phyloP scores from a whole-genome alignment of 2,888 invertebrate genomes.

The Podabrus alpinus region DNA sequence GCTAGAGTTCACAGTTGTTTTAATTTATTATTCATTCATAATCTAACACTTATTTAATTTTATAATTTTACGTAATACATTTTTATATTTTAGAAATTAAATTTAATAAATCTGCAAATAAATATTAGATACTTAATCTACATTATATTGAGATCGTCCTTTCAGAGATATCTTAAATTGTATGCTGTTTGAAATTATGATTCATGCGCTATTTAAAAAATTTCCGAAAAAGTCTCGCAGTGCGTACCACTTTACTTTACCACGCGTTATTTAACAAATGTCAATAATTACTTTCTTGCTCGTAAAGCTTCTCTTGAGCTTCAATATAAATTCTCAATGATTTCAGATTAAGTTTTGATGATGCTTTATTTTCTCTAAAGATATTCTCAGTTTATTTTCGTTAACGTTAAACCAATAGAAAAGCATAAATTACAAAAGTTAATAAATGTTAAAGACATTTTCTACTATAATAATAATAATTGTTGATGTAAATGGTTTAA shows the following conservation, averaged over 20 bases:
- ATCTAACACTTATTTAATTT: too few relatives aligned
- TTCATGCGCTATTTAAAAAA: background rate
- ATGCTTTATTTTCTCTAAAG: background rate
- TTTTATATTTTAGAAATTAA: too few relatives aligned
- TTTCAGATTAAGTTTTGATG: background rate
- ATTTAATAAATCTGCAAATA: too few relatives aligned
- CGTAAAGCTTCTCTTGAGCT: background rate
- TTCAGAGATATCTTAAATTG: background rate
- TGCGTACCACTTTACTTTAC: background rate
- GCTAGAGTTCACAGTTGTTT: too few relatives aligned
- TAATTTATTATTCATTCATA: too few relatives aligned
- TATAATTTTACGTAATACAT: too few relatives aligned
- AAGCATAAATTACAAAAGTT: background rate
- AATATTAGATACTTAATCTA: too few relatives aligned
- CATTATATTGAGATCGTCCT: too few relatives aligned
- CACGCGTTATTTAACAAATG: background rate
- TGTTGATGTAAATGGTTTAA: background rate
- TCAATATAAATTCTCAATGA: background rate
- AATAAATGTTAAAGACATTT: background rate
- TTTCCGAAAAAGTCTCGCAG: background rate
- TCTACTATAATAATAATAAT: background rate
- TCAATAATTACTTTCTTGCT: background rate
- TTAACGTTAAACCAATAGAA: background rate
- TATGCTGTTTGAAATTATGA: background rate
- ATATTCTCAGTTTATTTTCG: background rate